A percentile compares a stretch with the other conserved stretches of the same genome.
Evolutionary conservation across 64 coral and sea anemone genomes (phyloP).

Genomic region (Stylophora pistillata): DNA sequence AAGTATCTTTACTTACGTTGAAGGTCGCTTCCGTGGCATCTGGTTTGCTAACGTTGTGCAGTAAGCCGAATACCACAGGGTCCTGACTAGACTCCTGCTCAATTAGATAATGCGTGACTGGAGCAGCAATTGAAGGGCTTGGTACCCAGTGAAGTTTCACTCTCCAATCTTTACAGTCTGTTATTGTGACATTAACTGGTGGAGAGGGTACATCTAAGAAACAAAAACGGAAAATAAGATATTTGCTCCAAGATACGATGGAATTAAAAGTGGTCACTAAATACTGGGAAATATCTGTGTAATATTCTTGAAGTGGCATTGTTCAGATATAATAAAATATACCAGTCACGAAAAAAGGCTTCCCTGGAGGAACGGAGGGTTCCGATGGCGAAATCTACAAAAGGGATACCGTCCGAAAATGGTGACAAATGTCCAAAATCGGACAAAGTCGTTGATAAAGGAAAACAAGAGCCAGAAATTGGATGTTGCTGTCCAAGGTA

Average conservation of each 20-base stretch:
- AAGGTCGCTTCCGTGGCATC: slow-evolving; percentile 26
- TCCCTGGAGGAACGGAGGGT: too few relatives aligned
- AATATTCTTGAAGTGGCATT: too few relatives aligned
- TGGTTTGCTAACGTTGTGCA: slow-evolving; percentile 56
- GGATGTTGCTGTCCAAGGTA: not conserved
- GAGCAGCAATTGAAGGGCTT: slow-evolving; percentile 17
- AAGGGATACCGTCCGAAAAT: too few relatives aligned
- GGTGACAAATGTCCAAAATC: too few relatives aligned
- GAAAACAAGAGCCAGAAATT: not conserved
- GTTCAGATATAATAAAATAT: too few relatives aligned
- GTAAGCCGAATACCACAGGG: slow-evolving; percentile 43
- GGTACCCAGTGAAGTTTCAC: slow-evolving; percentile 49
- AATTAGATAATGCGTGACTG: slow-evolving; percentile 67
- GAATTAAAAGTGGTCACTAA: too few relatives aligned
- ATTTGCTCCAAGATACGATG: not conserved
- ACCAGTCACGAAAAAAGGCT: too few relatives aligned
- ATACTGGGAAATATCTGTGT: too few relatives aligned
- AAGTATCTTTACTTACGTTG: slow-evolving; percentile 30
- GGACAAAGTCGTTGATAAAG: too few relatives aligned
- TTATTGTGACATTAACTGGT: slow-evolving; percentile 59
- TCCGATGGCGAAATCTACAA: too few relatives aligned
- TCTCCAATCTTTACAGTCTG: slow-evolving; percentile 30
- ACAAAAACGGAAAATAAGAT: not conserved
- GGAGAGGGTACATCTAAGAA: slow-evolving; percentile 60
- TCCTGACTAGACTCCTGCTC: slow-evolving; percentile 61